These are phyloP conservation scores for Drosophila elegans DNA, from an alignment of 1,140 invertebrate species.

Conservation along the genomic window DNA sequence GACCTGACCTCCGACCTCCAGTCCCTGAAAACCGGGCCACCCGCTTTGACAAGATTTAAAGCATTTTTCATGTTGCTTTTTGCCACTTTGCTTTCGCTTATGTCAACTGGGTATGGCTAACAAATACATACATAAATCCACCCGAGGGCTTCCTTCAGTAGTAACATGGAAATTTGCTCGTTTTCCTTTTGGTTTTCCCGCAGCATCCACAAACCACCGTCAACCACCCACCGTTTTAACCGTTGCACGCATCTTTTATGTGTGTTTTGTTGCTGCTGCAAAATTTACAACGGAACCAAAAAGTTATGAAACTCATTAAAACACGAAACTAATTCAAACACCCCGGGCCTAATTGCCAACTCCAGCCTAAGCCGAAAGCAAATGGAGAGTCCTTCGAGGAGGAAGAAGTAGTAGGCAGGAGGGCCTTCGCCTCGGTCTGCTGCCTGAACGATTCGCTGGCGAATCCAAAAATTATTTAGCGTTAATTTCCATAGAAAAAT, in stretches of 20 bases:
- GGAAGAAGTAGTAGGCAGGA: background rate
- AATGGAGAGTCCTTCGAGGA: slow-evolving; percentile 16
- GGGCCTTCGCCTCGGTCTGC: slow-evolving; percentile 14
- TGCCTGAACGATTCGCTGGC: slow-evolving; percentile 51
- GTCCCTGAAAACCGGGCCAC: slow-evolving; percentile 32
- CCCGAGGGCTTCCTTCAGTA: slow-evolving; percentile 15
- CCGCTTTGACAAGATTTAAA: slow-evolving; percentile 55
- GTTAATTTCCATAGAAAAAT: slow-evolving; percentile 83
- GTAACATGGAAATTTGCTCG: slow-evolving; percentile 49
- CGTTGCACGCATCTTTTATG: slow-evolving; percentile 55
- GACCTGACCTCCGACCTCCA: slow-evolving; percentile 51
- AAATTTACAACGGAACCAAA: slow-evolving; percentile 82
- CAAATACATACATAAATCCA: slow-evolving; percentile 61
- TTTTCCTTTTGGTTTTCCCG: slow-evolving; percentile 11
- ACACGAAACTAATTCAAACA: slow-evolving; percentile 83
- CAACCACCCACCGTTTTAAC: slow-evolving; percentile 13
- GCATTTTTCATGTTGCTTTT: slow-evolving; percentile 63
- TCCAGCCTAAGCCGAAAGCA: slow-evolving; percentile 48
- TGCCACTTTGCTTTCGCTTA: slow-evolving; percentile 64
- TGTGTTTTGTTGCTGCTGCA: slow-evolving; percentile 56
- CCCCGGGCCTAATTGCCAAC: slow-evolving; percentile 81
- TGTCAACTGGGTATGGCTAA: slow-evolving; percentile 73
- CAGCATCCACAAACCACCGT: background rate
- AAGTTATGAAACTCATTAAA: slow-evolving; percentile 83
- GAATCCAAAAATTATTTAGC: slow-evolving; percentile 80